Evolutionary conservation across 2,113 vertebrate species (phyloP).

Genomic region (Myrmophylax atrothorax): DNA sequence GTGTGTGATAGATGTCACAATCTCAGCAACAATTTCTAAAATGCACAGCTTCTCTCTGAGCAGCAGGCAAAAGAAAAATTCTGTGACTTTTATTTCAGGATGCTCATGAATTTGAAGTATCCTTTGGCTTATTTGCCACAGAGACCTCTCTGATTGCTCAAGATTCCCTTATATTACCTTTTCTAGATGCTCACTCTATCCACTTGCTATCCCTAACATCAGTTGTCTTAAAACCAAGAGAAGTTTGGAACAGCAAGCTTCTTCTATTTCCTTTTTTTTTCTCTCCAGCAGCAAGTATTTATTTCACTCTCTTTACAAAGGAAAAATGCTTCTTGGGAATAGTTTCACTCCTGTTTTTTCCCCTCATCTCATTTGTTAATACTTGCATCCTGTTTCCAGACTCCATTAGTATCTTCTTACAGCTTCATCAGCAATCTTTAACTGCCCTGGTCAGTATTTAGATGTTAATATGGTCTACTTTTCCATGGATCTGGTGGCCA

Average conservation of each 20-base stretch:
- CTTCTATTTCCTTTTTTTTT: neutral
- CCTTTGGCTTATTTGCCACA: neutral
- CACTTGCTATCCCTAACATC: neutral
- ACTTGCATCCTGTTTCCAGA: neutral
- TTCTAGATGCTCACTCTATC: neutral
- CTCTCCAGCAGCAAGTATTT: neutral
- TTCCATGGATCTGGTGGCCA: neutral
- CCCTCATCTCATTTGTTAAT: neutral
- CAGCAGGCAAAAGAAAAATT: neutral
- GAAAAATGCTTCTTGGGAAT: neutral
- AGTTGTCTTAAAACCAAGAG: neutral
- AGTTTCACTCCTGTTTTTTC: neutral
- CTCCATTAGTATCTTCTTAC: neutral
- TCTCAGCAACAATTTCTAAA: neutral
- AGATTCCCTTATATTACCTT: neutral
- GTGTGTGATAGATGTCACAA: neutral
- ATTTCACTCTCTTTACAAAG: neutral
- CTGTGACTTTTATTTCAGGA: neutral
- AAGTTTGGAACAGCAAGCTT: neutral
- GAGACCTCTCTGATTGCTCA: neutral
- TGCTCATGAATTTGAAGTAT: neutral
- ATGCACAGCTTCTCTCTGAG: neutral
- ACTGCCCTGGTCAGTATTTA: neutral
- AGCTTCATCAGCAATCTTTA: neutral
- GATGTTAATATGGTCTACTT: neutral